Conservation (phyloP, 2,113 vertebrate genomes). For the Prionailurus bengalensis region DNA sequence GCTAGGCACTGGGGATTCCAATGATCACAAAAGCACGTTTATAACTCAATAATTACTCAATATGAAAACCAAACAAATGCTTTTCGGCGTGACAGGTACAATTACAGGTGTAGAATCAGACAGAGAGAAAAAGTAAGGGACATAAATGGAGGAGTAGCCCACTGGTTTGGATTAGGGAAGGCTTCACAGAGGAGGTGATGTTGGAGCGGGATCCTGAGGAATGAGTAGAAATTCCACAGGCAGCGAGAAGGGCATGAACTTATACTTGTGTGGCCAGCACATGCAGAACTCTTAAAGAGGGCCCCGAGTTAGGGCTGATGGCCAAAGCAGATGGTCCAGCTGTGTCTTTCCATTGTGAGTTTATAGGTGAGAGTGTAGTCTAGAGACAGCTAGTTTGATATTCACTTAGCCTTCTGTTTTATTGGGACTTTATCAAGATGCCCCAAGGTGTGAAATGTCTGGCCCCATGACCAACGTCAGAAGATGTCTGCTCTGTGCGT, state of each 20-base stretch:
- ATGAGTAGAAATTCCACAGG: slow-evolving; percentile 40
- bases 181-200: slow-evolving; percentile 34
- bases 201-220: neutral
- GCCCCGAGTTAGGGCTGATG: slow-evolving; percentile 48
- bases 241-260: slow-evolving; percentile 62
- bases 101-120: neutral
- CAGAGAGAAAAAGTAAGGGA: neutral
- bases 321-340: slow-evolving; percentile 71
- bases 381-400: neutral
- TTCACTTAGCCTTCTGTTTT: slow-evolving; percentile 21
- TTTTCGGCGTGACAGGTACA: neutral
- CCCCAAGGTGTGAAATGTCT: slow-evolving; percentile 10
- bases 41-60: slow-evolving; percentile 10
- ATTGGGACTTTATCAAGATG: slow-evolving; percentile 43
- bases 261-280: slow-evolving; percentile 66
- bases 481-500: neutral
- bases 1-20: slow-evolving; percentile 10
- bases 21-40: slow-evolving; percentile 23
- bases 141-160: neutral
- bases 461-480: neutral
- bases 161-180: neutral
- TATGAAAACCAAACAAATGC: slow-evolving; percentile 24
- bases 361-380: neutral
- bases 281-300: slow-evolving; percentile 22
- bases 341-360: slow-evolving; percentile 42